Conservation (phyloP, 1,140 invertebrate genomes). For the Tetranychus cinnabarinus region DNA sequence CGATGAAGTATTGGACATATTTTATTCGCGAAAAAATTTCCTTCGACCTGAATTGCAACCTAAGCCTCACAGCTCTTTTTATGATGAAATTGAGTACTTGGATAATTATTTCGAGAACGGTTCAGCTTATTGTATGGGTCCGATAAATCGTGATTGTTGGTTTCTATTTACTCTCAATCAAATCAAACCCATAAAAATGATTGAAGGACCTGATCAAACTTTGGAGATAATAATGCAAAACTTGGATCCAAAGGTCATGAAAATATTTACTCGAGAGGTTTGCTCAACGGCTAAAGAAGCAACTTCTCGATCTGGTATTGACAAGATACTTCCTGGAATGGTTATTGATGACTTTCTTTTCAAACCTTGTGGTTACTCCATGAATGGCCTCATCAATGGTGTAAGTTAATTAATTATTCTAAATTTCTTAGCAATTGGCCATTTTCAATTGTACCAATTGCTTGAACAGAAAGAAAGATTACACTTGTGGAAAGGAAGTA, state of each 20-base stretch:
- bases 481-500: no score
- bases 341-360: constrained; percentile 90
- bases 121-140: constrained; percentile 72
- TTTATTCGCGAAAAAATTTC: constrained; percentile 92
- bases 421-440: no score
- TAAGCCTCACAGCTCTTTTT: constrained; percentile 57
- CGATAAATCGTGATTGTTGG: constrained; percentile 33
- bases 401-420: constrained; percentile 32
- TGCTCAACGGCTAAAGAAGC: constrained; percentile 58
- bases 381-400: constrained; percentile 84
- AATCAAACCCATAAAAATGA: constrained; percentile 9
- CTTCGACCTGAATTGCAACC: constrained; percentile 71
- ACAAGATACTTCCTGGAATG: constrained; percentile 75
- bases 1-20: constrained; percentile 50
- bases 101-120: constrained; percentile 70
- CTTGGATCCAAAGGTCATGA: constrained; percentile 52
- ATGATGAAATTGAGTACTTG: constrained; percentile 62
- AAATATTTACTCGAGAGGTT: constrained; percentile 56
- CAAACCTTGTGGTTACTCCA: constrained; percentile 95
- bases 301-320: constrained; percentile 78
- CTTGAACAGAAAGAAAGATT: no score
- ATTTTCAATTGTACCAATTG: no score
- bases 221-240: constrained; percentile 17
- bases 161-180: constrained; percentile 75
- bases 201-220: constrained; percentile 15